Evolutionary conservation across 2,888 invertebrate genomes (phyloP).

Genomic region (Lamellibrachia satsuma): DNA sequence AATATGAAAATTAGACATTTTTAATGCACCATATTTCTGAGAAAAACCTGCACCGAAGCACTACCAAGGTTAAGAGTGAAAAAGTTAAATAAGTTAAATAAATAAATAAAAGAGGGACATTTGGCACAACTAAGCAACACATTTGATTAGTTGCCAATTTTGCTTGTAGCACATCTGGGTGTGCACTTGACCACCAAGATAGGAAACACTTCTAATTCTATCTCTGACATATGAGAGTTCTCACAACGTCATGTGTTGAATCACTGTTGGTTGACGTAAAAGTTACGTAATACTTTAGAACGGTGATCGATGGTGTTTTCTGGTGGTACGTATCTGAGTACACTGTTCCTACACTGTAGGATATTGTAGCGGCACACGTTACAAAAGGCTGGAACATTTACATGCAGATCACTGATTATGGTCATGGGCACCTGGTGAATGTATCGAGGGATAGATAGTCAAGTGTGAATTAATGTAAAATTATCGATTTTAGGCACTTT

Average conservation of each 20-base stretch:
- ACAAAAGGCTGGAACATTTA: not conserved
- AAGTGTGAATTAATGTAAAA: not conserved
- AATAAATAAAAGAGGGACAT: not conserved
- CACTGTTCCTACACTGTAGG: not conserved
- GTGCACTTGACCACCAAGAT: not conserved
- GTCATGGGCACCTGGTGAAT: not conserved
- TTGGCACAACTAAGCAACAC: not conserved
- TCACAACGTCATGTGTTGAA: too few species aligned
- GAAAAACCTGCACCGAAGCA: too few species aligned
- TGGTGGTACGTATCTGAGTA: not conserved
- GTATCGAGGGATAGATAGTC: not conserved
- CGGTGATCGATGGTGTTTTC: too few species aligned
- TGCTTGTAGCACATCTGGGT: not conserved
- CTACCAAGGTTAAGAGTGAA: too few species aligned
- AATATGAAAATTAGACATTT: too few species aligned
- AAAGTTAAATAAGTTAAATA: too few species aligned
- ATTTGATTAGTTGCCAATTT: not conserved
- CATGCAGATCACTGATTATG: not conserved
- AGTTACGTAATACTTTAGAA: not conserved
- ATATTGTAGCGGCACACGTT: not conserved
- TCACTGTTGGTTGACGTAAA: not conserved
- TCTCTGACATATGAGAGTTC: not conserved
- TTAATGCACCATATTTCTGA: too few species aligned
- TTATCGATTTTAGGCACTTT: not conserved
- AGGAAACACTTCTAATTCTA: not conserved